Evolutionary conservation across 2,888 invertebrate genomes (phyloP).

Genomic region (Rhogogaster chlorosoma): DNA sequence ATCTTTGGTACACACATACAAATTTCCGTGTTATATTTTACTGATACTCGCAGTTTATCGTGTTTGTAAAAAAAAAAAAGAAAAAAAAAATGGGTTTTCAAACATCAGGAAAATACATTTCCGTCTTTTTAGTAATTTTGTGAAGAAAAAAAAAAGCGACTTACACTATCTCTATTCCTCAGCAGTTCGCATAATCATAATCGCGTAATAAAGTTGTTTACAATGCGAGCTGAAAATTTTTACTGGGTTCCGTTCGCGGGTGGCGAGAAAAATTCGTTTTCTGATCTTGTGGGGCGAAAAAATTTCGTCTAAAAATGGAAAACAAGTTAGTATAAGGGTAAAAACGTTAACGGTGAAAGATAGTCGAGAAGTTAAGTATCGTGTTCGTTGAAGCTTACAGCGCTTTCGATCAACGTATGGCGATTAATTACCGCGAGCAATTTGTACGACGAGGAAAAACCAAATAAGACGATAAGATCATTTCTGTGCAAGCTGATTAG

Average conservation of each 20-base stretch:
- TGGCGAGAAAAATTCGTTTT: constrained; percentile 3
- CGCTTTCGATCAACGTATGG: background rate
- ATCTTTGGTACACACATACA: background rate
- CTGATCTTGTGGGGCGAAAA: background rate
- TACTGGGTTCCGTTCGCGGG: background rate
- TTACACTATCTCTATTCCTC: background rate
- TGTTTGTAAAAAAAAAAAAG: background rate
- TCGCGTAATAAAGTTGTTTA: background rate
- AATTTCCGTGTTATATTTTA: background rate
- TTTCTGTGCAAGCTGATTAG: background rate
- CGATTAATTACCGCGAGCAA: constrained; percentile 7
- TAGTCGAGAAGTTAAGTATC: constrained; percentile 20
- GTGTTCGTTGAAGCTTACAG: constrained; percentile 5
- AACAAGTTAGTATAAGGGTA: background rate
- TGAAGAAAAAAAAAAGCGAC: background rate
- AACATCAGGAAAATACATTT: background rate
- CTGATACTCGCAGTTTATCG: background rate
- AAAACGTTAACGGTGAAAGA: constrained; percentile 16
- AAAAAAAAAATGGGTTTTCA: background rate
- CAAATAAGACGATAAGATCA: constrained; percentile 5
- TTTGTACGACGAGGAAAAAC: background rate
- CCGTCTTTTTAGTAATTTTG: background rate
- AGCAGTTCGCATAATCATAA: background rate
- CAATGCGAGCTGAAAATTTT: background rate
- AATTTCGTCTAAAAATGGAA: constrained; percentile 14